Base-by-base conservation (phyloP, 1,140 invertebrate genomes). In the Diachasma alloeum region DNA sequence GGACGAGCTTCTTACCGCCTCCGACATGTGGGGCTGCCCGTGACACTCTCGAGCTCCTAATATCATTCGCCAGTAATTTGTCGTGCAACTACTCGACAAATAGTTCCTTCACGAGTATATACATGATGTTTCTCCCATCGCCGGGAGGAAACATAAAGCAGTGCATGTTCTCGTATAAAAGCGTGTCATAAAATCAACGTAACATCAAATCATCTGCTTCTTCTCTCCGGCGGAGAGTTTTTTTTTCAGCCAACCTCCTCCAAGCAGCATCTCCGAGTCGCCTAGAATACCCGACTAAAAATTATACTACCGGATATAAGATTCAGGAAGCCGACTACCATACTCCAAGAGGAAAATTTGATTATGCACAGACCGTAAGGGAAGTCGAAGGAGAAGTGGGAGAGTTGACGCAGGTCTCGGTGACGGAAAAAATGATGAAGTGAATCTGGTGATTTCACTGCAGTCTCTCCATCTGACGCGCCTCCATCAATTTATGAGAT, bases 271-370 rank as follows among this genome's bases (percentile, higher is more conserved):
- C 59, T 26, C 59, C 24, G 59, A 26, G 22, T 63, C 24, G 24
- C 59, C 24, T 31, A 63, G 19, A 63, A 63, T 63, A 63, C 24
- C 3, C 59, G 59, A 63, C 59, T 63, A 63, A 63, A 63, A 63
- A 63, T 63, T 63, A 63, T 63, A 63, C 59, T 63, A 63, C 19
- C 59, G 59, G 59, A 63, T 63, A 63, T 63, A 63, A 63, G 59
- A 63, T 63, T 24, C 59, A 63, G 59, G 19, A 63, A 63, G 59
- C 59, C 59, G 15, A 26, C 59, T 63, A 24, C 24, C 59, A 2
- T 26, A 2, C 59, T 63, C 24, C 24, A 26, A 63, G 19, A 10
- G 48, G 48, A n/a, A 63, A 63, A 63, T 63, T 63, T 22, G 59
- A 63, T 63, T 63, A 63, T 24, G 59, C 59, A 63, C 24, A 63